Evolutionary conservation across 2,888 invertebrate species (phyloP), one percentile per base, ranked within the genome.

Genomic region (Dione vanillae): DNA sequence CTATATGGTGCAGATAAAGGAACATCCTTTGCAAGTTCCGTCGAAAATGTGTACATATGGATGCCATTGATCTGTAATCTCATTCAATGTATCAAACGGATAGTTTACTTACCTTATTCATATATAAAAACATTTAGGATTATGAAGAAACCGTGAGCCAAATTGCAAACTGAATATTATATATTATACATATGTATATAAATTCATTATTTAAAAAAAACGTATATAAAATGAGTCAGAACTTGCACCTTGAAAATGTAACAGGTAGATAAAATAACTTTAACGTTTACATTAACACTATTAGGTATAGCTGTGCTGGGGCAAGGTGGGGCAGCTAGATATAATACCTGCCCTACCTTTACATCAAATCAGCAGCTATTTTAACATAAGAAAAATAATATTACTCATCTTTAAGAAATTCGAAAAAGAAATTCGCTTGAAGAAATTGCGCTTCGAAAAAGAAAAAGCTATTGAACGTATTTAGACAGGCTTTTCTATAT

Each of bases 1-100:
- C 52, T 49, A 10, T 16, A 49, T 49, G 19, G n/a, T 65, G 27
- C 16, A 54, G 54, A 41, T 65, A 65, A 43, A 65, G 37, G 52
- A 10, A 52, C 43, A 8, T 52, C 61, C 27, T 45, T 37, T 45
- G 16, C 16, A 2, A 61, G 16, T n/a, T 45, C 43, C 27, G 45
- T 59, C n/a, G 59, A 43, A 19, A 41, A 20, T 27, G 27, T 45
- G 7, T 56, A 40, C 27, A 2, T 49, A 19, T 19, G 5, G n/a
- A 8, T n/a, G 45, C 7, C 9, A 47, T 47, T 8, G 16, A 47
- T 47, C 16, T 16, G 16, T 47, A 47, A 47, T 16, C 47, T 9
- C 16, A 8, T 47, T 27, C 27, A 27, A 27, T 27, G 5, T 27
- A 27, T 27, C 27, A 27, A 27, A 27, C 2, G 5, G 5, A 5